Percentiles rank a stretch among this genome's conserved stretches.
phyloP scores from a whole-genome alignment of 92 coral and sea anemone species.

The Parazoanthus darwini region DNA sequence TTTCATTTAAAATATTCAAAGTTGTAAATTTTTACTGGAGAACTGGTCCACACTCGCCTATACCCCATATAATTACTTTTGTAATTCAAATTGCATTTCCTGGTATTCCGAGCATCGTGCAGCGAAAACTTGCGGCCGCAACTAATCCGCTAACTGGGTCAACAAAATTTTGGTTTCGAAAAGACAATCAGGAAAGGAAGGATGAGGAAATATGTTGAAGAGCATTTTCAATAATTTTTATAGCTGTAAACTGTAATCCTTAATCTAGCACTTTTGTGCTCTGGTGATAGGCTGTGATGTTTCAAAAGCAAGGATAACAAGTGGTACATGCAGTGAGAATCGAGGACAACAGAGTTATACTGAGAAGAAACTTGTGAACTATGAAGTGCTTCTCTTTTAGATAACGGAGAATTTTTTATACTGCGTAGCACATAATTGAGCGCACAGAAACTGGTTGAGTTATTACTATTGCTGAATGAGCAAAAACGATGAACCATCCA shows the following conservation, averaged over 20 bases:
- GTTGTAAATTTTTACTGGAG: background rate
- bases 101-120: background rate
- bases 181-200: background rate
- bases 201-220: background rate
- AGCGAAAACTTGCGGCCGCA: background rate
- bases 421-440: too few species aligned
- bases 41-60: background rate
- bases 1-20: background rate
- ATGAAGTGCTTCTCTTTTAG: too few species aligned
- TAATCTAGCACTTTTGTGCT: background rate
- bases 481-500: background rate
- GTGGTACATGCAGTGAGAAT: too few species aligned
- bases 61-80: background rate
- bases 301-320: too few species aligned
- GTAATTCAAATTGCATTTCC: constrained; percentile 7
- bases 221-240: background rate
- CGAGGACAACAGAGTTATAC: too few species aligned
- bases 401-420: too few species aligned
- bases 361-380: too few species aligned
- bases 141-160: constrained; percentile 35
- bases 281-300: background rate
- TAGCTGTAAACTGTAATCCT: background rate
- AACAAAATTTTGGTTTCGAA: background rate
- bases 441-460: too few species aligned
- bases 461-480: too few species aligned